Conservation (phyloP, 1,140 invertebrate genomes). For the Diabrotica undecimpunctata region DNA sequence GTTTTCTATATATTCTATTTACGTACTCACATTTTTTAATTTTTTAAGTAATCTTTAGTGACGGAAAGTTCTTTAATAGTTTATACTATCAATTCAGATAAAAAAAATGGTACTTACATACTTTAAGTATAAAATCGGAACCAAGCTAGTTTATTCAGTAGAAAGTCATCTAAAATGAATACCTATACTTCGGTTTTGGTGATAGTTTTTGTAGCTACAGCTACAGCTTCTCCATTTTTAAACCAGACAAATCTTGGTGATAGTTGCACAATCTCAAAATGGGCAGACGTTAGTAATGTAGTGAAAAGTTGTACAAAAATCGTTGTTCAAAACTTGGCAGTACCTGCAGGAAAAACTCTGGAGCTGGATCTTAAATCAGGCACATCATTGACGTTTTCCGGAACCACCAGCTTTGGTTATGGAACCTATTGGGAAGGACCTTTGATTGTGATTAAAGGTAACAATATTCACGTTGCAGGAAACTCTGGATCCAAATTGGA, state of each 20-base stretch:
- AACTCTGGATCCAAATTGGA: constrained; percentile 4
- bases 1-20: no score
- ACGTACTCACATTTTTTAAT: no score
- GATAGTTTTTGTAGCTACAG: no score
- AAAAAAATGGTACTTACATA: no score
- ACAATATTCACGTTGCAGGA: constrained; percentile 13
- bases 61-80: no score
- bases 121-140: no score
- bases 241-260: neutral
- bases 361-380: constrained; percentile 9
- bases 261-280: constrained; percentile 7
- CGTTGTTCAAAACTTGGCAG: constrained; percentile 17
- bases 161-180: no score
- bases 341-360: constrained; percentile 23
- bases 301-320: constrained; percentile 17
- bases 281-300: constrained; percentile 10
- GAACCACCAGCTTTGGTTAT: constrained; percentile 21
- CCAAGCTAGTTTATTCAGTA: no score
- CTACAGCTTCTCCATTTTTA: no score
- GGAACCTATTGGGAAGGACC: constrained; percentile 20
- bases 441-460: constrained; percentile 22
- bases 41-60: no score
- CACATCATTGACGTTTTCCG: constrained; percentile 22
- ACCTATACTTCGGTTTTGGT: no score
- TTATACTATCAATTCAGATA: no score